Evolutionary conservation across 2,797 vertebrate genomes (phyloP), one percentile per base, ranked within the genome.

Genomic region (Phrynocephalus guinanensis): DNA sequence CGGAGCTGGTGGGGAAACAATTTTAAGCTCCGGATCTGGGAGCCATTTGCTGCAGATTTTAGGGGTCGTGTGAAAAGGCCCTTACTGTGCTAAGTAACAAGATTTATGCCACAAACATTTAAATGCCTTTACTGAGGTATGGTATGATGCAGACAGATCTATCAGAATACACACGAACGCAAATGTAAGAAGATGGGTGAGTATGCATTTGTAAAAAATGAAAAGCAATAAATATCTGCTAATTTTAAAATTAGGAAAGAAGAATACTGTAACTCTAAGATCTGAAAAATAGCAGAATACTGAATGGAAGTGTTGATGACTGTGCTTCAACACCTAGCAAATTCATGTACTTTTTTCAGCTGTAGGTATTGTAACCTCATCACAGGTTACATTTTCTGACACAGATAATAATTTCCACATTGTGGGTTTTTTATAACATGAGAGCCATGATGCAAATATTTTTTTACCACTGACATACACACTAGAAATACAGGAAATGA

Each of bases 391-490:
- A 50, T 77, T 38, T 77, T 44, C 63, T 68, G 28, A 85, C 20
- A 70, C 63, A 86, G 26, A 83, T 44, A 77, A 60, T 67, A 48
- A 79, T 78, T 78, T 79, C 79, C 76, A 70, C 66, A 26, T 71
- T 79, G 66, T 60, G 67, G 18, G 48, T 48, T 79, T 13, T 71
- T 56, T 9, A 60, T 86, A 79, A 79, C 38, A 24, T 56, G 50
- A 38, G 16, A 38, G 28, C 56, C n/a, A 38, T 30, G 18, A 44
- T 68, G 38, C 44, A 78, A 30, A 79, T 78, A 24, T 85, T 11
- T 24, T 85, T 52, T 68, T 9, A 66, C 63, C 20, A 6, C 11
- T 3, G 60, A 76, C 22, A 26, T 44, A 79, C 44, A 79, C n/a
- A 70, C 28, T 71, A 76, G 66, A 16, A 70, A 70, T 68, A 79